Percentiles rank a stretch among this genome's conserved stretches.
These are phyloP conservation scores for Caenorhabditis remanei DNA, from an alignment of 1,140 invertebrate species.

Conservation along the genomic window DNA sequence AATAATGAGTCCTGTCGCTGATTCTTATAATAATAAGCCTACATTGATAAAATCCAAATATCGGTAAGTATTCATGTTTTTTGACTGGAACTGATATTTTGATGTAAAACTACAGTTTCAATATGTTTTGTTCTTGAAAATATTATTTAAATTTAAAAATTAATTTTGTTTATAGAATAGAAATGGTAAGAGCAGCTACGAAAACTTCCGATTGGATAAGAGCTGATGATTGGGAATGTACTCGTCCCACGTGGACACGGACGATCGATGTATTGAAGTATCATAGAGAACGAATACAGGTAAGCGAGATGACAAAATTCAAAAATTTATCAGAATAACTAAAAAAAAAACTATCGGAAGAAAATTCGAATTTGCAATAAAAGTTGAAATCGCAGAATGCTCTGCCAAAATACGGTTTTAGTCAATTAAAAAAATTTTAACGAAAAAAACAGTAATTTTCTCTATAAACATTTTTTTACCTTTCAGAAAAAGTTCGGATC, in stretches of 20 bases:
- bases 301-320: conserved; percentile 14
- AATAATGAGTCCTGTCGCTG: conserved; percentile 71
- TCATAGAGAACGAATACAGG: conserved; percentile 60
- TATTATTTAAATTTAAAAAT: not conserved
- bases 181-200: conserved; percentile 69
- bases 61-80: conserved; percentile 7
- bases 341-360: not conserved
- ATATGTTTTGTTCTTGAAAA: not conserved
- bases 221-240: conserved; percentile 72
- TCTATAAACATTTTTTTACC: not conserved
- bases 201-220: conserved; percentile 68
- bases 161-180: conserved; percentile 45
- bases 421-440: not conserved
- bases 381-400: not conserved
- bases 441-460: not conserved
- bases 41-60: conserved; percentile 60
- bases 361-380: not conserved
- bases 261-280: conserved; percentile 69
- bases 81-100: too few species aligned
- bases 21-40: conserved; percentile 58
- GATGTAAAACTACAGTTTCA: too few species aligned
- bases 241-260: conserved; percentile 67
- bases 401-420: too few species aligned
- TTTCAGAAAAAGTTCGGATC: conserved; percentile 18
- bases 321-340: not conserved